Base-by-base conservation (phyloP, 1,140 invertebrate genomes). In the Artemia franciscana region DNA sequence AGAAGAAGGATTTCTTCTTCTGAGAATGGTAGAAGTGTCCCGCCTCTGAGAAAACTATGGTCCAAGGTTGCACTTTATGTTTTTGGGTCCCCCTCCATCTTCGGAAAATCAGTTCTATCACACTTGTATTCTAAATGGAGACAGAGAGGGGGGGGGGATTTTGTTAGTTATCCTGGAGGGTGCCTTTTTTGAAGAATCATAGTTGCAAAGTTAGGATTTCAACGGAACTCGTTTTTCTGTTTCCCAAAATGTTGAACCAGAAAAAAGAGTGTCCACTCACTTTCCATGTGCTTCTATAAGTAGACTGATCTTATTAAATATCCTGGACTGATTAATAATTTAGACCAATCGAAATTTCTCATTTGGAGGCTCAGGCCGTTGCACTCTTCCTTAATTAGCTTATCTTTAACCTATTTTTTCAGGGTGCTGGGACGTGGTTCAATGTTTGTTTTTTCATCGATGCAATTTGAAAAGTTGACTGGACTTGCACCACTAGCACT, bases 371-470 rank as follows among this genome's bases (percentile, higher is more conserved):
- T n/a, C 15, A 21, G 21, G 58, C 9, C 58, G 58, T 24, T n/a
- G 58, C 26, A 12, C 7, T 21, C 24, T 5, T 59, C n/a, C 58
- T 59, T 24, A 12, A 25, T 59, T n/a, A 12, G n/a, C 23, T 61
- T 59, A 57, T 51, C 7, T 64, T 63, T 61, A 30, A 51, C 61
- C 60, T 65, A 76, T 73, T 65, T 57, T 67, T 69, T 58, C 79
- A 90, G 88, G 64, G 80, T 88, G 70, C 74, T 93, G 5, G 80
- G 83, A 18, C 77, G 90, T 56, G 91, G 91, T 15, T 91, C 88
- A 0, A 94, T 94, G 91, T 92, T 92, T 74, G 86, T 95, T 2
- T 81, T 91, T 66, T 93, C 89, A 0, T 73, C 77, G 26, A 71
- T 78, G 23, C 89, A 93, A 69, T 83, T 91, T 64, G 73, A 78